Percentiles rank a stretch among this genome's conserved stretches.
Evolutionary conservation across 2,797 vertebrate species (phyloP).

Genomic region (Huso huso): DNA sequence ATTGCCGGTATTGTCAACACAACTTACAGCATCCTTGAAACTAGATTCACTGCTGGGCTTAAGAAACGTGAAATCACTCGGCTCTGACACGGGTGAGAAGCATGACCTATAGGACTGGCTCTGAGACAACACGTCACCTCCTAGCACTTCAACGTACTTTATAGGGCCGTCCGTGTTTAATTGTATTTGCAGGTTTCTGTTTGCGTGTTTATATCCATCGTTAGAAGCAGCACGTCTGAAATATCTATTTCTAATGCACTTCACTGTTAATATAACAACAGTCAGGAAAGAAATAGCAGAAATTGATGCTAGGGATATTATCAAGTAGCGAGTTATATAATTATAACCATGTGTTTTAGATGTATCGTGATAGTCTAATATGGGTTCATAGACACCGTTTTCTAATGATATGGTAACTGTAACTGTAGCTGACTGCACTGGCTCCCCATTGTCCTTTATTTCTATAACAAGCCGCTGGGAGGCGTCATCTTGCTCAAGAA

Average conservation of each 20-base stretch:
- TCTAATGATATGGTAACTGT: constrained; percentile 33
- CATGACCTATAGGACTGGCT: constrained; percentile 63
- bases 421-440: constrained; percentile 29
- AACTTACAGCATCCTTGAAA: constrained; percentile 52
- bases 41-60: constrained; percentile 59
- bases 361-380: constrained; percentile 45
- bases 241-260: constrained; percentile 44
- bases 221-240: constrained; percentile 23
- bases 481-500: constrained; percentile 27
- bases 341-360: constrained; percentile 31
- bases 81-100: constrained; percentile 60
- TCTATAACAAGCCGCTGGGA: constrained; percentile 35
- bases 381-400: constrained; percentile 21
- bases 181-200: constrained; percentile 44
- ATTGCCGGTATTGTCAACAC: constrained; percentile 51
- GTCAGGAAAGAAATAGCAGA: constrained; percentile 46
- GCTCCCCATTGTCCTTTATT: constrained; percentile 35
- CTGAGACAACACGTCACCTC: constrained; percentile 59
- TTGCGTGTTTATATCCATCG: constrained; percentile 29
- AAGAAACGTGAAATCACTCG: constrained; percentile 59
- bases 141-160: constrained; percentile 64
- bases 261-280: constrained; percentile 41
- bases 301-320: constrained; percentile 54
- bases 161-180: constrained; percentile 56
- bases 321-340: constrained; percentile 52